These are phyloP conservation scores for Drosophila orosa DNA, from an alignment of 1,140 invertebrate genomes.

Conservation along the genomic window DNA sequence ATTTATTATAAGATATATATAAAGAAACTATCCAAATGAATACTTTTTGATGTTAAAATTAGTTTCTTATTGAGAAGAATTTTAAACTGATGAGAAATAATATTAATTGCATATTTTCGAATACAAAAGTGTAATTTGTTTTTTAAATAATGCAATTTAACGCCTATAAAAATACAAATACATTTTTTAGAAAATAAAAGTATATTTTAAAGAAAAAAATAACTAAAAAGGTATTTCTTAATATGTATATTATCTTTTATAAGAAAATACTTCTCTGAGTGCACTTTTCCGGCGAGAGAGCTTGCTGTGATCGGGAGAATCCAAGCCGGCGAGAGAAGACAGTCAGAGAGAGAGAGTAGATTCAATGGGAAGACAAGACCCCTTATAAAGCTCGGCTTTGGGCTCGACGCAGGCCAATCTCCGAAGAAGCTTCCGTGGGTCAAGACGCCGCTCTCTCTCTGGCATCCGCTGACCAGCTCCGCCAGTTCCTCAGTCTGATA, in stretches of 20 bases:
- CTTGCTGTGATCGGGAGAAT: conserved; percentile 9
- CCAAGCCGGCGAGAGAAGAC: neutral
- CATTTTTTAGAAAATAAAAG: too few species aligned
- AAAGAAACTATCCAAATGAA: too few species aligned
- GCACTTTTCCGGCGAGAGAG: conserved; percentile 15
- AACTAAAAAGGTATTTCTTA: too few species aligned
- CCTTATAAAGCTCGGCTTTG: conserved; percentile 52
- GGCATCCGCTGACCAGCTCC: neutral
- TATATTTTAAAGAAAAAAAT: too few species aligned
- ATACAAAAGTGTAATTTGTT: too few species aligned
- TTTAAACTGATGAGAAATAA: neutral
- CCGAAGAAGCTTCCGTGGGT: conserved; percentile 48
- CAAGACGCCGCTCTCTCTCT: conserved; percentile 34
- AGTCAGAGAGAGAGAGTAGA: neutral
- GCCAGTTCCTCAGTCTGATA: conserved; percentile 60
- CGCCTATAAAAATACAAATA: too few species aligned
- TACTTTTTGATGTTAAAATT: neutral
- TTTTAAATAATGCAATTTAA: too few species aligned
- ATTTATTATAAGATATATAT: neutral
- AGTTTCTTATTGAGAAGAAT: neutral
- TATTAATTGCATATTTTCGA: too few species aligned
- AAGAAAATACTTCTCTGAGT: neutral
- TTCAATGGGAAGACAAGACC: conserved; percentile 4
- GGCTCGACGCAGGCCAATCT: conserved; percentile 18
- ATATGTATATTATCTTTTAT: neutral